Conservation (phyloP, 1,140 invertebrate genomes). For the Belonocnema kinseyi region DNA sequence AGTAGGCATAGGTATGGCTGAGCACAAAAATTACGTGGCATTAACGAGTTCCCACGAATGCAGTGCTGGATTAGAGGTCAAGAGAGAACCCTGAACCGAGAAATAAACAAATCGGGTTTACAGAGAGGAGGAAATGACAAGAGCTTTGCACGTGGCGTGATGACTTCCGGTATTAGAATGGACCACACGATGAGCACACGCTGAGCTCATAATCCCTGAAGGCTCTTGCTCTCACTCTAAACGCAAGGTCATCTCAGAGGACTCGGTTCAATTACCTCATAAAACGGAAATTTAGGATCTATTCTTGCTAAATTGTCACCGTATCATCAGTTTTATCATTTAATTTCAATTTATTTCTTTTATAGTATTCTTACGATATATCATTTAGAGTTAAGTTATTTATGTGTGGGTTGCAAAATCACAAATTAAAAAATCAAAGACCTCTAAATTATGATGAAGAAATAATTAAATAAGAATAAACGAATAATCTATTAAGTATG, state of each 20-base stretch:
- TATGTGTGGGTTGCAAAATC: neutral
- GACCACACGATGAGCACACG: neutral
- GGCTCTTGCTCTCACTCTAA: neutral
- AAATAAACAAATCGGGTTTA: neutral
- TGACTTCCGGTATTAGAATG: neutral
- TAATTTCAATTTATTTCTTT: no score
- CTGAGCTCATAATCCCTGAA: neutral
- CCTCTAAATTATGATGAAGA: neutral
- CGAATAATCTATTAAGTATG: neutral
- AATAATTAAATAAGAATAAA: neutral
- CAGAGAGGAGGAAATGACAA: conserved; percentile 6
- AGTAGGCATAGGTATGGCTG: no score
- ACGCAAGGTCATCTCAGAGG: neutral
- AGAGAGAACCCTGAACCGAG: neutral
- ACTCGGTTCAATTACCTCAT: neutral
- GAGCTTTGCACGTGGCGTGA: conserved; percentile 4
- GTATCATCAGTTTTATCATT: no score
- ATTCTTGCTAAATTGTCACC: no score
- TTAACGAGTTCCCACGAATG: neutral
- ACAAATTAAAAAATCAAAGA: neutral
- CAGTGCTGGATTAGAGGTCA: neutral
- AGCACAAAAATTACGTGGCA: neutral
- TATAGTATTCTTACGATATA: no score
- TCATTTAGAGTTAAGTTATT: no score
- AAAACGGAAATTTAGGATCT: no score